Evolutionary conservation across 92 coral and sea anemone genomes (phyloP).

Genomic region (Actinernus sp.): DNA sequence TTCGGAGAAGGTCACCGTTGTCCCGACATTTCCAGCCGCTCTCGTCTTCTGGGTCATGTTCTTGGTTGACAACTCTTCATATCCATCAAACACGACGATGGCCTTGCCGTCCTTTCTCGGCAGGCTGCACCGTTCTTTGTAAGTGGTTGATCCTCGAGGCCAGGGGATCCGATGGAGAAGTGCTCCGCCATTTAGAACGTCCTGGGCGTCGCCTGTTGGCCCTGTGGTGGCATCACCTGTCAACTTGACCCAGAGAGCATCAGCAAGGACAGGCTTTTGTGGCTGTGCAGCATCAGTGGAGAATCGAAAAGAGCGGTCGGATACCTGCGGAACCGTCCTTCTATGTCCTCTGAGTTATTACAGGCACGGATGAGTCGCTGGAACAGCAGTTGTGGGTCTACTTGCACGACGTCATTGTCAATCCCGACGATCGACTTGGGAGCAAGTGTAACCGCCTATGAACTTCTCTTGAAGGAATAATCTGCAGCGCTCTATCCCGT

Average conservation of each 20-base stretch:
- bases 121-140: conserved; percentile 8
- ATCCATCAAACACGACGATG: conserved; percentile 30
- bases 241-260: conserved; percentile 21
- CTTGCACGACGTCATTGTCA: conserved; percentile 26
- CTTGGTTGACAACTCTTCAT: conserved; percentile 19
- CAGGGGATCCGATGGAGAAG: conserved; percentile 12
- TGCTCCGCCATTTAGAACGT: conserved; percentile 14
- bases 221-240: conserved; percentile 12
- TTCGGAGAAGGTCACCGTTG: too few relatives aligned
- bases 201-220: conserved; percentile 2
- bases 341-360: conserved; percentile 9
- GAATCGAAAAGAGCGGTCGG: conserved; percentile 20
- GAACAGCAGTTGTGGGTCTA: conserved; percentile 42
- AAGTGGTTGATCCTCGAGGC: conserved; percentile 1
- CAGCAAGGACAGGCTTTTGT: conserved; percentile 12
- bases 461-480: conserved; percentile 23
- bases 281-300: background rate
- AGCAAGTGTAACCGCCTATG: conserved; percentile 42
- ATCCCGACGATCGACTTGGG: conserved; percentile 24
- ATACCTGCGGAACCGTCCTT: conserved; percentile 15
- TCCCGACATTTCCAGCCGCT: too few relatives aligned
- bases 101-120: conserved; percentile 2
- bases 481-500: conserved; percentile 17
- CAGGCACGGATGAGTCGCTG: conserved; percentile 26
- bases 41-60: conserved; percentile 38